A percentile compares a stretch with the other conserved stretches of the same genome.
These are phyloP conservation scores for Leucoraja erinaceus DNA, from an alignment of 2,113 vertebrate genomes.

Conservation along the genomic window DNA sequence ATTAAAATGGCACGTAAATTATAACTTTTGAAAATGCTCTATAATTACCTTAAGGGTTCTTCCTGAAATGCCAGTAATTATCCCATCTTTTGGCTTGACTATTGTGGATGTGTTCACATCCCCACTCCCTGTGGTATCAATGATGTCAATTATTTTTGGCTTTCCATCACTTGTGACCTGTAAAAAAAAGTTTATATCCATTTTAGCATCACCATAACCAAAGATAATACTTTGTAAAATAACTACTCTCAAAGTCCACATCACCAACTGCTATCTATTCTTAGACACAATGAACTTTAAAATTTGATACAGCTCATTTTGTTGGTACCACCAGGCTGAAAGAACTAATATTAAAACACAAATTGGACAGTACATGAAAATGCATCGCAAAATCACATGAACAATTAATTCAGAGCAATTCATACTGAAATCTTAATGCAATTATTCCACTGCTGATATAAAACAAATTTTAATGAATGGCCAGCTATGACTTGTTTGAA, in stretches of 20 bases:
- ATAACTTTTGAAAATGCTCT: neutral
- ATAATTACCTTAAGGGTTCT: slow-evolving; percentile 74
- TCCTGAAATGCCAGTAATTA: slow-evolving; percentile 78
- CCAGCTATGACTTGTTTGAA: too few relatives aligned
- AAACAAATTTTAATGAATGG: too few relatives aligned
- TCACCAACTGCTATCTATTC: neutral
- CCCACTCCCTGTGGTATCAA: slow-evolving; percentile 94
- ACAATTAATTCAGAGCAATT: too few relatives aligned
- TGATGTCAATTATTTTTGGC: slow-evolving; percentile 93
- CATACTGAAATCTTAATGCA: too few relatives aligned
- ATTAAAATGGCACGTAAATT: neutral
- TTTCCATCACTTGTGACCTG: slow-evolving; percentile 89
- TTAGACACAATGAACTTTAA: neutral
- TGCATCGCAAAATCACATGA: too few relatives aligned
- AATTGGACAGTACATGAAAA: neutral
- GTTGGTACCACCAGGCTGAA: neutral
- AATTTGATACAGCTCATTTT: neutral
- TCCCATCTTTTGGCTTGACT: slow-evolving; percentile 78
- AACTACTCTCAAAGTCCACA: neutral
- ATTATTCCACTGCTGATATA: too few relatives aligned
- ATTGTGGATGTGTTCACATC: slow-evolving; percentile 83
- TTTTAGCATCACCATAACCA: neutral
- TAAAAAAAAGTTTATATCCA: slow-evolving; percentile 4
- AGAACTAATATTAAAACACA: neutral
- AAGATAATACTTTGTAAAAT: neutral